phyloP scores from a whole-genome alignment of 1,140 invertebrate genomes.

The Coboldia fuscipes region DNA sequence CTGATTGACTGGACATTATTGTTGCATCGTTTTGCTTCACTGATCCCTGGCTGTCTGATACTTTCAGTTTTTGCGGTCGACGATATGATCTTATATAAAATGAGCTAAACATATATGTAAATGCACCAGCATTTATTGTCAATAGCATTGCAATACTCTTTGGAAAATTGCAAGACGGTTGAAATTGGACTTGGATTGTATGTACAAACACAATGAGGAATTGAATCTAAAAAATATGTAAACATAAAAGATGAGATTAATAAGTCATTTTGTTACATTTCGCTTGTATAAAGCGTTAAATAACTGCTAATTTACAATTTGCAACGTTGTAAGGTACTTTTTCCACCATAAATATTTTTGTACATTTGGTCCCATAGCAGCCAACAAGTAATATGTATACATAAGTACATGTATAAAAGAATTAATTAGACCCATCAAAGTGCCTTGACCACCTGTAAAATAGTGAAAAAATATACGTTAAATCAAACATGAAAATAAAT shows the following conservation, averaged over 20 bases:
- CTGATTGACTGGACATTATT: no score
- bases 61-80: no score
- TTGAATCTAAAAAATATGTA: slow-evolving; percentile 36
- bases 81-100: slow-evolving; percentile 68
- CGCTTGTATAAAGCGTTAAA: not conserved
- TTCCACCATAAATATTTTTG: slow-evolving; percentile 88
- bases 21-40: no score
- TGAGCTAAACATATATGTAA: slow-evolving; percentile 64
- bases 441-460: slow-evolving; percentile 49
- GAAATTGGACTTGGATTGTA: slow-evolving; percentile 30
- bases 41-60: no score
- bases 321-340: slow-evolving; percentile 64
- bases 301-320: slow-evolving; percentile 36
- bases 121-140: slow-evolving; percentile 48
- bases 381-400: slow-evolving; percentile 67
- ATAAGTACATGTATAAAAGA: slow-evolving; percentile 55
- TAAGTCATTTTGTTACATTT: not conserved
- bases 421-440: slow-evolving; percentile 66
- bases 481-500: not conserved
- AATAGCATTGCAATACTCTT: slow-evolving; percentile 43
- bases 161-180: slow-evolving; percentile 38
- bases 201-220: slow-evolving; percentile 60
- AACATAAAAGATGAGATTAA: not conserved
- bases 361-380: slow-evolving; percentile 57
- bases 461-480: not conserved